A percentile compares a stretch with the other conserved stretches of the same genome.
phyloP scores from a whole-genome alignment of 2,888 invertebrate genomes.

The Argynnis bischoffii region DNA sequence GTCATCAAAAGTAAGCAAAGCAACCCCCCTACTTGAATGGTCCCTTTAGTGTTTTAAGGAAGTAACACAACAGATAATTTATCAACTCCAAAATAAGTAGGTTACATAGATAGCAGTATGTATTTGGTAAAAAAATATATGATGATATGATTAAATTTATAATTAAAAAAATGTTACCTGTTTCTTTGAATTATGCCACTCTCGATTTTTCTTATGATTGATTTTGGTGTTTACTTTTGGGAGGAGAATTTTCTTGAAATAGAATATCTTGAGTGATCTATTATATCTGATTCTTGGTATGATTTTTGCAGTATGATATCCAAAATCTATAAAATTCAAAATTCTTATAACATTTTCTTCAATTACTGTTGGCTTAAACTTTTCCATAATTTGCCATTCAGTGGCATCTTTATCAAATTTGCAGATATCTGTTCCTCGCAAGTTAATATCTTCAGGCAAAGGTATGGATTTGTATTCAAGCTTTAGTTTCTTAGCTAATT shows the following conservation, averaged over 20 bases:
- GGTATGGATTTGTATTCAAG: slow-evolving; percentile 85
- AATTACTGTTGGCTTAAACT: slow-evolving; percentile 77
- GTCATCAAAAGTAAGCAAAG: no score
- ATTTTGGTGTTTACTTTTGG: slow-evolving; percentile 67
- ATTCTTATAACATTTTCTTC: slow-evolving; percentile 90
- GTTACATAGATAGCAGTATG: no score
- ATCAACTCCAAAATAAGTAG: no score
- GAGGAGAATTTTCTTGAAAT: slow-evolving; percentile 61
- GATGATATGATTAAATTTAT: background rate
- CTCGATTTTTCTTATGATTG: slow-evolving; percentile 67
- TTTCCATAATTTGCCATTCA: slow-evolving; percentile 86
- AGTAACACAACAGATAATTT: no score
- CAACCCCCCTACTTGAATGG: no score
- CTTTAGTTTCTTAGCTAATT: slow-evolving; percentile 75
- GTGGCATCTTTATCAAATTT: slow-evolving; percentile 85
- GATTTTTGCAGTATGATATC: slow-evolving; percentile 85
- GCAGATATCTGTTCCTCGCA: slow-evolving; percentile 87
- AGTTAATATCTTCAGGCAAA: slow-evolving; percentile 88
- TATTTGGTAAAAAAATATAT: background rate
- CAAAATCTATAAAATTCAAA: slow-evolving; percentile 90
- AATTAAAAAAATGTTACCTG: slow-evolving; percentile 52
- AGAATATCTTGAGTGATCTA: slow-evolving; percentile 73
- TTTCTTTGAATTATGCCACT: slow-evolving; percentile 75
- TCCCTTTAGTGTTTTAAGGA: no score
- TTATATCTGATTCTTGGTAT: slow-evolving; percentile 87